Conservation (phyloP, 2,113 vertebrate species). For the Calyptomena viridis region DNA sequence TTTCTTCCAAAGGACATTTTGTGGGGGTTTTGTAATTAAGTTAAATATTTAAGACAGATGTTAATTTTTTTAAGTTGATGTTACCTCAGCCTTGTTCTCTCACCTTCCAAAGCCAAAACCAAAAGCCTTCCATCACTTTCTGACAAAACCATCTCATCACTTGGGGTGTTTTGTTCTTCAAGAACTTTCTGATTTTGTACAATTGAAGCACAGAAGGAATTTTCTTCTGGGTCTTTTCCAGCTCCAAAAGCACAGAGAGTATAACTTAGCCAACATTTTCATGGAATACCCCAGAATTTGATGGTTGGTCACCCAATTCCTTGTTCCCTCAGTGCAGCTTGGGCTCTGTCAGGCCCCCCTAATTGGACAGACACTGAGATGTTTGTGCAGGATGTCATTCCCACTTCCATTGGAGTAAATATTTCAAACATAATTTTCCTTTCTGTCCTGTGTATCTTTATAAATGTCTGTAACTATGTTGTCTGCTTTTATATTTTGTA, state of each 20-base stretch:
- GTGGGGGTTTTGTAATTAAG: neutral
- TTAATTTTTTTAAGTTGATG: neutral
- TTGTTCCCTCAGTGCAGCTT: neutral
- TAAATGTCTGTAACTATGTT: conserved; percentile 58
- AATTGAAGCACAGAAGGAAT: neutral
- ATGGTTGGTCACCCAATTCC: neutral
- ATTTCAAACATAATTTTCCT: neutral
- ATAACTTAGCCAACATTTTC: neutral
- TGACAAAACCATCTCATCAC: neutral
- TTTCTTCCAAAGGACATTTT: neutral
- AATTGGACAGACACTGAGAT: neutral
- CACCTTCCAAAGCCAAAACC: neutral
- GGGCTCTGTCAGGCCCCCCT: neutral
- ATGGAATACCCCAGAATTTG: neutral
- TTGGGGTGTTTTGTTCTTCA: neutral
- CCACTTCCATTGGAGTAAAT: neutral
- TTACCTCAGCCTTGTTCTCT: neutral
- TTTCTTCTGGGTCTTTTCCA: neutral
- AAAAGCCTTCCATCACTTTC: neutral
- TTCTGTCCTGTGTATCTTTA: conserved; percentile 20
- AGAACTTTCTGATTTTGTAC: neutral
- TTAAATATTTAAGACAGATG: conserved; percentile 21
- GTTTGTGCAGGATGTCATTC: neutral
- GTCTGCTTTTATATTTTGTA: conserved; percentile 58
- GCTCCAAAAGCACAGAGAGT: neutral